Evolutionary conservation across 1,140 invertebrate species (phyloP), one percentile per base, ranked within the genome.

Genomic region (Drosophila pallidifrons): DNA sequence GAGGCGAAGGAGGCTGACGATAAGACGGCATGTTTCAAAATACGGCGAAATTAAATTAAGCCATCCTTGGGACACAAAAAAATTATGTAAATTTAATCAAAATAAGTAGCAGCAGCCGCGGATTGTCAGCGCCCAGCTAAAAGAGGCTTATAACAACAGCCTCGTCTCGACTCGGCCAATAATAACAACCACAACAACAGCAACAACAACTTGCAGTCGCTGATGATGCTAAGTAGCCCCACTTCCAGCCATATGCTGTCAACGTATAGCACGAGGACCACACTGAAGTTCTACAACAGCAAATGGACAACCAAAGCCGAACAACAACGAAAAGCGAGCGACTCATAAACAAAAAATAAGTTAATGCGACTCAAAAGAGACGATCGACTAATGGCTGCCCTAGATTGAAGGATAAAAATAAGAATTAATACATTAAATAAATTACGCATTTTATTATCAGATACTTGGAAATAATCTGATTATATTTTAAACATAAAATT

Each of bases 61-160:
- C 46, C 28, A 49, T 20, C n/a, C 58, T n/a, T 8, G 35, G 47
- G 55, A 68, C 38, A 52, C 13, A 25, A 54, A 47, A 61, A 80
- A 88, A 88, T 87, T 88, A 88, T 88, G 83, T 88, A 89, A 88
- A 88, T 88, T 88, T 88, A 89, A 89, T 89, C 83, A 87, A 87
- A 87, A 87, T 87, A 87, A 87, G 83, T 87, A 87, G 80, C 77
- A 88, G 83, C 82, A 82, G 82, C 78, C 72, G 83, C 83, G 83
- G 82, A 87, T 88, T 87, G 83, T 88, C 83, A 72, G 80, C 69
- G 76, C 68, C 65, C 67, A 66, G 83, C 80, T 80, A 77, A 87
- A 87, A 87, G 80, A 80, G 77, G 82, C 82, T 87, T 87, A 87
- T 74, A 77, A 82, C 83, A 87, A 88, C 83, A 88, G 66, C 20